phyloP scores from a whole-genome alignment of 2,888 invertebrate genomes.

The Salticus scenicus region DNA sequence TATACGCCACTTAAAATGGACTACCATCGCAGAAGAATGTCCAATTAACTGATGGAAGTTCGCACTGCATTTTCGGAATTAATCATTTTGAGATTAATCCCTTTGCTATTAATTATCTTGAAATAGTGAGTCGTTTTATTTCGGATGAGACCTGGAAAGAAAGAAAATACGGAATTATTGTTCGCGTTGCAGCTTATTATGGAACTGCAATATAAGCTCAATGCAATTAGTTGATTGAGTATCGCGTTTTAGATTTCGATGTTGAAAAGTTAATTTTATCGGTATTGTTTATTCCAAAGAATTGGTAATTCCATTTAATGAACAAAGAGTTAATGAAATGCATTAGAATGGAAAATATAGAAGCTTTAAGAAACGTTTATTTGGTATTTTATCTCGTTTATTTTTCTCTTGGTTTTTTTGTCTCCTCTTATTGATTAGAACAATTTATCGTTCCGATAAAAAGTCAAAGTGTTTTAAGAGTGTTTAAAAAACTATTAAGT shows the following conservation, averaged over 20 bases:
- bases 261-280: background rate
- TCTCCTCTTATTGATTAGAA: no score
- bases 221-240: background rate
- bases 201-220: background rate
- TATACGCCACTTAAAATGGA: background rate
- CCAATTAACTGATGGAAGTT: slow-evolving; percentile 10
- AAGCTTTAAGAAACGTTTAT: no score
- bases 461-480: no score
- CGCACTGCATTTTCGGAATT: background rate
- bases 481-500: no score
- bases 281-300: no score
- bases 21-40: background rate
- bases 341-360: no score
- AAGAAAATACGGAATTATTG: background rate
- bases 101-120: slow-evolving; percentile 4
- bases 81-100: slow-evolving; percentile 9
- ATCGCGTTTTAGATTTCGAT: background rate
- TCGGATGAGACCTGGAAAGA: background rate
- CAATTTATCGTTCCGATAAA: no score
- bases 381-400: no score
- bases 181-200: background rate
- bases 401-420: no score
- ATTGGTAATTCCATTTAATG: no score
- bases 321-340: no score
- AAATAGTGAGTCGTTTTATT: background rate